Base-by-base conservation (phyloP, 2,888 invertebrate genomes). In the Ephialtes manifestator region DNA sequence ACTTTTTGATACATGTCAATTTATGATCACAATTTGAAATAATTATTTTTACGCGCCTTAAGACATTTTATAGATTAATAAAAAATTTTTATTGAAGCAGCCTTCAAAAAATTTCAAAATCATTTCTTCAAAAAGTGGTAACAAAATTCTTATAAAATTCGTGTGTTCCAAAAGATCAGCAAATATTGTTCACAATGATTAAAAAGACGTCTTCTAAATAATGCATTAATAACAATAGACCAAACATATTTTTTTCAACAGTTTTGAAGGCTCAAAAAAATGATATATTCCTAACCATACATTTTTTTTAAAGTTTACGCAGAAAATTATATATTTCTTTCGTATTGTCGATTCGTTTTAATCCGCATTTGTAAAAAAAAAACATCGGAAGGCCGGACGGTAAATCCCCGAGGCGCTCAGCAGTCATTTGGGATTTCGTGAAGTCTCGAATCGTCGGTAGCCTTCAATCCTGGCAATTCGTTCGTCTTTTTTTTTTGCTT, bases 391-490 rank as follows among this genome's bases (percentile, higher is more conserved):
- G 43, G 5, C 55, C 10, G 46, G 13, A 51, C 31, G 1, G 35
- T 46, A 63, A 60, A 75, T 80, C 67, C 74, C 80, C 43, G 67
- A 68, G 51, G 74, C 46, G 67, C 74, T 43, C 55, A 51, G 63
- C 39, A 75, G 60, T 68, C 74, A 51, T 81, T 83, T 60, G 72
- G 83, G 68, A 78, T 78, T 78, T 60, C 65, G 65, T 68, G 35
- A 67, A 65, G 60, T 68, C 67, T 28, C 74, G 53, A 84, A 63
- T 78, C 70, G 60, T 58, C 43, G 28, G 74, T 51, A 35, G 31
- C 75, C 46, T 70, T 48, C 35, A 20, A 72, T 72, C 65, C 80
- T 74, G 48, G 72, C 28, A 58, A 71, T 77, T 80, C 58, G 71
- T 72, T n/a, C 46, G 24, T 60, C 46, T 35, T 78, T 74, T 79